A percentile compares a stretch with the other conserved stretches of the same genome.
Conservation (phyloP, 2,797 vertebrate genomes). For the Cheirogaleus major region DNA sequence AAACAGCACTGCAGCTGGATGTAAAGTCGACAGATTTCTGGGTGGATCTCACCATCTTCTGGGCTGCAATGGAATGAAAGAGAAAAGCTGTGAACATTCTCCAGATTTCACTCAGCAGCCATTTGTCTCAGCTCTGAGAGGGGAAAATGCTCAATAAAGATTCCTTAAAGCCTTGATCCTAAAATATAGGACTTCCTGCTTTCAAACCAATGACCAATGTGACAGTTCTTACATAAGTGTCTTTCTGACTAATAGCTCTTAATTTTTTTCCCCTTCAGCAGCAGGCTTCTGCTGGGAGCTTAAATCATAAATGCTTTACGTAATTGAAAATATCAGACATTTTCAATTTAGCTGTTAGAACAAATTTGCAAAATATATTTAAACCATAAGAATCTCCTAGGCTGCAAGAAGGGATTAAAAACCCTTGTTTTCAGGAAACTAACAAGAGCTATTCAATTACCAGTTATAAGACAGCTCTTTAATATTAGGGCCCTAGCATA, state of each 20-base stretch:
- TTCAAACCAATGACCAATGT: conserved; percentile 51
- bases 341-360: conserved; percentile 61
- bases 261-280: background rate
- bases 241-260: conserved; percentile 64
- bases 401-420: conserved; percentile 58
- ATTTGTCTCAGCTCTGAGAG: conserved; percentile 6
- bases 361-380: conserved; percentile 68
- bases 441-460: conserved; percentile 43
- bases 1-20: conserved; percentile 99
- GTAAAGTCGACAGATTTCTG: conserved; percentile 97
- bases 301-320: conserved; percentile 70
- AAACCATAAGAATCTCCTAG: conserved; percentile 47
- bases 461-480: conserved; percentile 31
- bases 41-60: conserved; percentile 98
- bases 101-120: conserved; percentile 53
- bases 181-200: conserved; percentile 59
- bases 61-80: conserved; percentile 88
- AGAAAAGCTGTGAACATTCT: conserved; percentile 67
- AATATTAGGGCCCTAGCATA: conserved; percentile 23
- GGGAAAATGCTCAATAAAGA: conserved; percentile 34
- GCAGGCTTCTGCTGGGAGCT: conserved; percentile 52
- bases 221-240: conserved; percentile 71
- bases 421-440: conserved; percentile 51
- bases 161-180: conserved; percentile 28
- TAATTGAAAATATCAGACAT: conserved; percentile 68